Evolutionary conservation across 1,140 invertebrate species (phyloP), one percentile per base, ranked within the genome.

Genomic region (Brachystomella parvula): DNA sequence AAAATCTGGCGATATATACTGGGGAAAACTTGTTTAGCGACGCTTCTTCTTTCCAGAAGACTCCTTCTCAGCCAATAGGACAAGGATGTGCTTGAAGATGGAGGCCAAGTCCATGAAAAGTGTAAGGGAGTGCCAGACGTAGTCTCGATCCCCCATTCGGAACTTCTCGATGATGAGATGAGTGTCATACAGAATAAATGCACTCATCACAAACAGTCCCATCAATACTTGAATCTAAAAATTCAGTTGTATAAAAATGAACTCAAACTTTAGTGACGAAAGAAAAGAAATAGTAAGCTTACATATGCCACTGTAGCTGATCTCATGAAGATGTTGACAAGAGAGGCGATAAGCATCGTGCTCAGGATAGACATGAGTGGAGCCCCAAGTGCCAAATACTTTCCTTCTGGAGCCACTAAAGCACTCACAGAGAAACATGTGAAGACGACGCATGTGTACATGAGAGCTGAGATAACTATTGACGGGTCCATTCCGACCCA

Each of bases 91-190:
- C 53, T 71, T 70, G 63, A 73, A 73, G 56, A 73, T 66, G 21
- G 66, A 69, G 19, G 62, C 67, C 21, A 73, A 47, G 53, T 73
- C 71, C 64, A 73, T 61, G 65, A 73, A 73, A 19, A 73, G 39
- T 3, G 69, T 70, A 6, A 73, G 60, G 19, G 68, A 32, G 30
- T 73, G 71, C 70, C 71, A 73, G 30, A 70, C 64, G 65, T 68
- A 70, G 62, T 73, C 71, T 29, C 62, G 49, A 79, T 87, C 94
- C 57, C 94, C 94, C 75, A 84, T 83, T 62, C 90, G 84, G 71
- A 87, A 84, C 77, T 96, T 97, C 76, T 96, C 93, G 70, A 96
- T 88, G 70, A 98, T 98, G 60, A 93, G 79, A 79, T 97, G 94
- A 12, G 95, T 98, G 76, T 98, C 95, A 75, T 91, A 98, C 31